Conservation (phyloP, 2,113 vertebrate species). For the Tetrao urogallus region DNA sequence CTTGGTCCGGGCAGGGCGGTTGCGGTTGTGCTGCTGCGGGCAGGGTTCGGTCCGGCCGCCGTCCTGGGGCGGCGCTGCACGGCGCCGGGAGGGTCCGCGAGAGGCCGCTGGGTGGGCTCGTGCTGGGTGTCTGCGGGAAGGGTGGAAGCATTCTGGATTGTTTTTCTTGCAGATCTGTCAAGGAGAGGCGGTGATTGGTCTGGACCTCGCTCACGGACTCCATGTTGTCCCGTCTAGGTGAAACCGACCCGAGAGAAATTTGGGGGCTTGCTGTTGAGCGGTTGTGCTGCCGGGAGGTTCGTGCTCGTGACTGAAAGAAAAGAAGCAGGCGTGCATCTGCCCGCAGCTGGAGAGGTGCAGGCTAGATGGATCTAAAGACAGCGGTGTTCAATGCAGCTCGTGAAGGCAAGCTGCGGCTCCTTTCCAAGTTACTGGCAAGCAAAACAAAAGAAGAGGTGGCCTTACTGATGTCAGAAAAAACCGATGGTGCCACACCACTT, state of each 20-base stretch:
- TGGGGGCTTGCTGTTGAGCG: not conserved
- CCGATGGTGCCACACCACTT: constrained; percentile 94
- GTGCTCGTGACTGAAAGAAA: constrained; percentile 10
- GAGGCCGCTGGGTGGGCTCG: not conserved
- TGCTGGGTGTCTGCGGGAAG: not conserved
- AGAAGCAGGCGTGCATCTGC: constrained; percentile 17
- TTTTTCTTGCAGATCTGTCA: constrained; percentile 31
- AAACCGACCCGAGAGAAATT: not conserved
- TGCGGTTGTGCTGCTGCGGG: too few relatives aligned
- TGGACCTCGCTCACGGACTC: not conserved
- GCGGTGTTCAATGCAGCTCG: constrained; percentile 97
- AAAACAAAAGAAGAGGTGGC: constrained; percentile 91
- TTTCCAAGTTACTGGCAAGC: constrained; percentile 93
- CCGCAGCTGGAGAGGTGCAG: constrained; percentile 19
- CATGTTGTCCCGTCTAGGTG: constrained; percentile 3
- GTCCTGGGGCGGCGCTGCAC: not conserved
- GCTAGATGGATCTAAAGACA: constrained; percentile 96
- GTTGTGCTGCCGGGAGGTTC: constrained; percentile 8
- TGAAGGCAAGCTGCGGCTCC: constrained; percentile 95
- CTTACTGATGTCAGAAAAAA: constrained; percentile 92
- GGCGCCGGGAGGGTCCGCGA: not conserved
- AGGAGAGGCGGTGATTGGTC: not conserved
- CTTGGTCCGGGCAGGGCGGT: too few relatives aligned
- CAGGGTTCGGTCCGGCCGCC: not conserved
- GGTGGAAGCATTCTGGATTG: not conserved